Evolutionary conservation across 2,888 invertebrate species (phyloP).

Genomic region (Erebia epiphron): DNA sequence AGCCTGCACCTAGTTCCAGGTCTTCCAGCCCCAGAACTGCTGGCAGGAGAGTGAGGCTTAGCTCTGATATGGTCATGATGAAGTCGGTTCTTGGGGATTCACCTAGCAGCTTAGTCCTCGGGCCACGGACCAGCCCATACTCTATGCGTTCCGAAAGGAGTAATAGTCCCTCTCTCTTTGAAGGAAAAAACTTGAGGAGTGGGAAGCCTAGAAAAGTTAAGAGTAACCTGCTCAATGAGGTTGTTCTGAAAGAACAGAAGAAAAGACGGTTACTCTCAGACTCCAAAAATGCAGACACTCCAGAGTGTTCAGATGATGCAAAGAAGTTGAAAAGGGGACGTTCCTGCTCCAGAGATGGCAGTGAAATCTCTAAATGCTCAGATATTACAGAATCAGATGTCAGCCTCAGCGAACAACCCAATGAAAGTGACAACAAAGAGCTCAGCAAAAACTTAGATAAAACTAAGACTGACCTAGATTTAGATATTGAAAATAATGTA

Average conservation of each 20-base stretch:
- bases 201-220: slow-evolving; percentile 86
- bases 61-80: slow-evolving; percentile 77
- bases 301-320: slow-evolving; percentile 67
- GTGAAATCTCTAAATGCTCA: slow-evolving; percentile 84
- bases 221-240: slow-evolving; percentile 80
- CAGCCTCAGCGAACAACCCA: slow-evolving; percentile 82
- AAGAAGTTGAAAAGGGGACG: slow-evolving; percentile 75
- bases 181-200: slow-evolving; percentile 84
- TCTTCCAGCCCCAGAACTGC: slow-evolving; percentile 77
- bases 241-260: slow-evolving; percentile 81
- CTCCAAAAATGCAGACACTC: slow-evolving; percentile 69
- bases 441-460: slow-evolving; percentile 80
- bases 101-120: slow-evolving; percentile 64
- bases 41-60: slow-evolving; percentile 68
- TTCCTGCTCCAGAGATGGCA: slow-evolving; percentile 81
- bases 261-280: slow-evolving; percentile 82
- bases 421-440: slow-evolving; percentile 71
- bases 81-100: slow-evolving; percentile 72
- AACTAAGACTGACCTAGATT: slow-evolving; percentile 81
- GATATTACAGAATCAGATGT: slow-evolving; percentile 85
- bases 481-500: slow-evolving; percentile 82
- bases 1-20: slow-evolving; percentile 67
- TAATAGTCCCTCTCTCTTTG: slow-evolving; percentile 74
- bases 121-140: slow-evolving; percentile 82
- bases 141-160: slow-evolving; percentile 84